Percentiles rank a stretch among this genome's conserved stretches.
Evolutionary conservation across 2,113 vertebrate species (phyloP).

Genomic region (Xyrauchen texanus): DNA sequence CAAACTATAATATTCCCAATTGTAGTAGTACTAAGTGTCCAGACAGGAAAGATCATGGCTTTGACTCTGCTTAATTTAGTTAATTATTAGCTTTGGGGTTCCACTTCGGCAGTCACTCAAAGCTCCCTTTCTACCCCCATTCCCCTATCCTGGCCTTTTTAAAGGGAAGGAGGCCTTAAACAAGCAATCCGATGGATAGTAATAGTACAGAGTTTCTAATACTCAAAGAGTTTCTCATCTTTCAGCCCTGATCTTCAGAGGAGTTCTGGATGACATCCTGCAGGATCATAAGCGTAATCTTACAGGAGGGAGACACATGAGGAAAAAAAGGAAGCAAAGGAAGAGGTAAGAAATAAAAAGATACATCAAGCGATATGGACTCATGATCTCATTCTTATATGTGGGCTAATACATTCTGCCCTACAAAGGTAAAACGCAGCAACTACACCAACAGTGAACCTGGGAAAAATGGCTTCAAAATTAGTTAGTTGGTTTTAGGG

Average conservation of each 20-base stretch:
- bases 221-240: slow-evolving; percentile 58
- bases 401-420: no score
- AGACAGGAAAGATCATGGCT: slow-evolving; percentile 63
- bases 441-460: no score
- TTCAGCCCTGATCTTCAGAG: slow-evolving; percentile 48
- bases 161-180: slow-evolving; percentile 53
- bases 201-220: slow-evolving; percentile 69
- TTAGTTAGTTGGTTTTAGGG: no score
- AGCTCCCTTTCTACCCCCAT: background rate
- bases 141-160: slow-evolving; percentile 53
- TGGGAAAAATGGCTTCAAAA: no score
- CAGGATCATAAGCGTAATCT: slow-evolving; percentile 62
- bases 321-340: background rate
- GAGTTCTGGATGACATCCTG: slow-evolving; percentile 53
- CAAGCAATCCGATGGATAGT: slow-evolving; percentile 63
- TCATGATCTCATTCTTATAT: no score
- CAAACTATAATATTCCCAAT: slow-evolving; percentile 45
- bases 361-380: no score
- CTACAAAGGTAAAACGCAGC: no score
- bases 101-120: slow-evolving; percentile 30
- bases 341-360: no score
- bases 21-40: slow-evolving; percentile 71
- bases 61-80: slow-evolving; percentile 73
- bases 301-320: background rate
- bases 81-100: slow-evolving; percentile 77